Conservation (phyloP, 2,797 vertebrate genomes). For the Takifugu ocellatus region DNA sequence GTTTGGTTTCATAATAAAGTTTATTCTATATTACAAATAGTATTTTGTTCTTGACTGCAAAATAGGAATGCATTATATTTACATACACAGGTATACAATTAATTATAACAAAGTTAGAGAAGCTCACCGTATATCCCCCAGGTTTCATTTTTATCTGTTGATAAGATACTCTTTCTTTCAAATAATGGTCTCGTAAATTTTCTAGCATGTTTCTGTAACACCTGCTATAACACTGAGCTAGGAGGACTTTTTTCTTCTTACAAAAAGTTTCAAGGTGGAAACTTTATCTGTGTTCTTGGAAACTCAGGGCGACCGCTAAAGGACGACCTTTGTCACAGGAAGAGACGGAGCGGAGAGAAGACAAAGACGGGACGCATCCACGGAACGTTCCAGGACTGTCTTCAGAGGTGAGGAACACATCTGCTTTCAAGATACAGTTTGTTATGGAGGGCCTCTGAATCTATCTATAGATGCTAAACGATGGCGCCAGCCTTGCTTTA, state of each 20-base stretch:
- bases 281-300: slow-evolving; percentile 79
- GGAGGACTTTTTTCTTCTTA: slow-evolving; percentile 81
- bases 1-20: slow-evolving; percentile 98
- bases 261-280: slow-evolving; percentile 83
- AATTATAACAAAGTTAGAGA: slow-evolving; percentile 99
- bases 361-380: slow-evolving; percentile 59
- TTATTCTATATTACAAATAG: slow-evolving; percentile 99
- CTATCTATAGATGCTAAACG: background rate
- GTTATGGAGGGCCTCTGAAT: slow-evolving; percentile 21
- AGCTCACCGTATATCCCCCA: slow-evolving; percentile 97
- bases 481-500: background rate
- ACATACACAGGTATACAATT: slow-evolving; percentile 99
- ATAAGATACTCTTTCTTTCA: slow-evolving; percentile 86
- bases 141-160: slow-evolving; percentile 85
- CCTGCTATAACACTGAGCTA: slow-evolving; percentile 91
- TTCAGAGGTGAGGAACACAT: slow-evolving; percentile 19
- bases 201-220: slow-evolving; percentile 84
- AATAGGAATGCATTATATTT: slow-evolving; percentile 99
- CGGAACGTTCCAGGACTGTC: slow-evolving; percentile 44
- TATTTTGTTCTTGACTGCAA: slow-evolving; percentile 99
- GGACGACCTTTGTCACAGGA: slow-evolving; percentile 55
- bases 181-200: slow-evolving; percentile 69
- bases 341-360: slow-evolving; percentile 37
- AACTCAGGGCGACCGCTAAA: slow-evolving; percentile 44
- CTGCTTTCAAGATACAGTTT: slow-evolving; percentile 30